Base-by-base conservation (phyloP, 2,888 invertebrate species). In the Pseudeuparius sepicola region DNA sequence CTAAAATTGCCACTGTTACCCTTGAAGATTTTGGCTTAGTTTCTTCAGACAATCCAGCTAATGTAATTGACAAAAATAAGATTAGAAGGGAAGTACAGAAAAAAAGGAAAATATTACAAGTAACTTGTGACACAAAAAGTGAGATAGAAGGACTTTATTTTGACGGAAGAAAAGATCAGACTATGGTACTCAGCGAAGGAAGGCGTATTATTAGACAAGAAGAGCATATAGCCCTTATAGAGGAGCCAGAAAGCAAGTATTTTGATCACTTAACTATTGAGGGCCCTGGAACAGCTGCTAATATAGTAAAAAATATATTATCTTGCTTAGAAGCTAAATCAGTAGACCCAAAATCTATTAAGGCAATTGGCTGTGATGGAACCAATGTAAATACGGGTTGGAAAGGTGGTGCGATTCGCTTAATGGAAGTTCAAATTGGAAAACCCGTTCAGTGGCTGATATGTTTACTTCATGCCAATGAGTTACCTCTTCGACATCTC, bases 341-440 rank as follows among this genome's bases (percentile, higher is more conserved):
- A 12, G 14, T 18, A 18, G 10, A 35, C 18, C 9, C 20, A 14
- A 14, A 20, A 25, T 11, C 18, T 20, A 14, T 37, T 5, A 32
- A 26, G 15, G 38, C 30, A 15, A 38, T 38, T 17, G 44, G 48
- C 18, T 49, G 45, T 37, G 48, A 48, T 25, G 47, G 47, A 18
- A 50, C 50, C 10, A 44, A 42, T 23, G 42, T 47, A 10, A 49
- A 48, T 36, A 41, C 45, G 24, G 47, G 46, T 6, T 37, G 37
- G 30, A 37, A 40, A 18, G 36, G 42, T 11, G 48, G 48, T 13
- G 33, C 49, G 10, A 48, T 48, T 34, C 37, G 42, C 16, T 29
- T 41, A 27, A 30, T 47, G 23, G 42, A 50, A 40, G 27, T 29
- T 37, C 18, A 41, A 14, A 24, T 43, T 24, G 35, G 39, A 24